These are phyloP conservation scores for Scarus forsteni DNA, from an alignment of 2,797 vertebrate species.

Conservation along the genomic window DNA sequence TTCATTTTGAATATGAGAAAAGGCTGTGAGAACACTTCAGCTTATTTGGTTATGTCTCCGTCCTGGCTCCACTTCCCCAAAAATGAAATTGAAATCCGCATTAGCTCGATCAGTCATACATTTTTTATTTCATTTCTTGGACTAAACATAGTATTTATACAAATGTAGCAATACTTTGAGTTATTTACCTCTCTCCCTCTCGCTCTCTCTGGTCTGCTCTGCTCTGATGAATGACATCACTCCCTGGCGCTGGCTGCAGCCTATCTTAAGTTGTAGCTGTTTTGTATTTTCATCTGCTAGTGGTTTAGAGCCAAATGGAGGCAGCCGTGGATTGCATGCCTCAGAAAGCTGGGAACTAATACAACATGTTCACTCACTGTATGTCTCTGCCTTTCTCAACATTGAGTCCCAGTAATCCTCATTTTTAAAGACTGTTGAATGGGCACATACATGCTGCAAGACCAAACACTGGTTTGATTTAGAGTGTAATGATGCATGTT, in stretches of 20 bases:
- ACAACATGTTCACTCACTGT: slow-evolving; percentile 72
- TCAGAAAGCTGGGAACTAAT: slow-evolving; percentile 80
- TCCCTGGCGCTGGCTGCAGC: slow-evolving; percentile 63
- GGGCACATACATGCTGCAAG: slow-evolving; percentile 35
- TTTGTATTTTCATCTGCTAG: slow-evolving; percentile 82
- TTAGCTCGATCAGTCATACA: slow-evolving; percentile 49
- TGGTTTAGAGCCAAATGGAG: slow-evolving; percentile 79
- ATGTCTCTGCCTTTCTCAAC: slow-evolving; percentile 58
- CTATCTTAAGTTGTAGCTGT: slow-evolving; percentile 79
- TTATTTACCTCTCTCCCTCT: slow-evolving; percentile 57
- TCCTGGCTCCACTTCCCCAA: slow-evolving; percentile 30
- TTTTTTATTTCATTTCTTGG: slow-evolving; percentile 42
- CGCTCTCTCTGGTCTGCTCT: slow-evolving; percentile 35
- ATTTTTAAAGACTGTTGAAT: slow-evolving; percentile 52
- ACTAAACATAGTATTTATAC: slow-evolving; percentile 52
- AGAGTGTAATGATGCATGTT: slow-evolving; percentile 14
- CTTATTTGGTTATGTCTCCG: slow-evolving; percentile 52
- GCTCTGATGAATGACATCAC: slow-evolving; percentile 80
- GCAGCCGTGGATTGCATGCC: slow-evolving; percentile 78
- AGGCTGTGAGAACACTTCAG: slow-evolving; percentile 43
- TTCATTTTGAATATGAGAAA: slow-evolving; percentile 34
- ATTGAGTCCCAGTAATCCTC: slow-evolving; percentile 58
- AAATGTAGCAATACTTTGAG: slow-evolving; percentile 62
- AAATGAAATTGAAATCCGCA: slow-evolving; percentile 50
- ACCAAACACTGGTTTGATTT: slow-evolving; percentile 32